Base-by-base conservation (phyloP, 2,113 vertebrate genomes). In the Rana temporaria region DNA sequence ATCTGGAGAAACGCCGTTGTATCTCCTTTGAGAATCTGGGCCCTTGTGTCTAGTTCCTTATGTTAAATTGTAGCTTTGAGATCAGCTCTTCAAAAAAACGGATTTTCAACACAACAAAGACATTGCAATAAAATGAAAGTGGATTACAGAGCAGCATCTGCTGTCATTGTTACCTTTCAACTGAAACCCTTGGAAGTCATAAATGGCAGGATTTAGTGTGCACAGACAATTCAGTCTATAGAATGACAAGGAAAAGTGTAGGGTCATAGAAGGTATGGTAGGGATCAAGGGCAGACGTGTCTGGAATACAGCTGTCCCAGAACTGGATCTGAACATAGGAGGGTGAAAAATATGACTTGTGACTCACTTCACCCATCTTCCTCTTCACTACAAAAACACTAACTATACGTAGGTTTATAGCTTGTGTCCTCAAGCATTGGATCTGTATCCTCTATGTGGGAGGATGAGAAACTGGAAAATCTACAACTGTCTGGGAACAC, bases 111-210 rank as follows among this genome's bases (percentile, higher is more conserved):
- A 30, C 24, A 71, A 30, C 55, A 30, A 67, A 48, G 34, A 80
- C 38, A 38, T 48, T 60, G 79, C 68, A 81, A 81, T 71, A 70
- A 81, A 81, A 81, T 53, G 38, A 81, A 72, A 81, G 68, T 53
- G 79, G 67, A 71, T 81, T 81, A 71, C 26, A 64, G 56, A 63
- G 55, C 67, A 20, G 78, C 67, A 81, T 71, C 68, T 81, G 79
- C 68, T 80, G 79, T 64, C 79, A 81, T 81, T 79, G 65, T 79
- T 63, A 57, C 68, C 68, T 81, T 81, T 71, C 78, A 72, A 34
- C 38, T 81, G 62, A 62, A 80, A 60, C 79, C 79, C 67, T 42
- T 53, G 67, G 79, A 81, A 70, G 79, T 62, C 68, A 72, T 72
- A 71, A 81, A 81, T 70, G 52, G 38, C 56, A 60, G 68, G 67